phyloP scores from a whole-genome alignment of 2,113 vertebrate species.

The Pavo muticus region DNA sequence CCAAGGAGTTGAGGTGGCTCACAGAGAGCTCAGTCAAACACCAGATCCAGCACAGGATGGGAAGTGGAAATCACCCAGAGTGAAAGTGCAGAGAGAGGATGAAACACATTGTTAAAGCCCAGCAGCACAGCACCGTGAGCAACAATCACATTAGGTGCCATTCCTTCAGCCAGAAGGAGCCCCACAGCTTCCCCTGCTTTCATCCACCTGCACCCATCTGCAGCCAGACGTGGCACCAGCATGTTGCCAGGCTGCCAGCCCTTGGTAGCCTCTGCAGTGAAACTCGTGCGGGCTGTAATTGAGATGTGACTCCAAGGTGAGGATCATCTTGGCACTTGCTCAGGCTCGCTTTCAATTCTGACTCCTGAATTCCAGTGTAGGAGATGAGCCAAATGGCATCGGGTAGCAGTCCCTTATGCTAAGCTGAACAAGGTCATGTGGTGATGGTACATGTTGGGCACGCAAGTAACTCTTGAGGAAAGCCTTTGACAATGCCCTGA shows the following conservation, averaged over 20 bases:
- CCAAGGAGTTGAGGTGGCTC: not conserved
- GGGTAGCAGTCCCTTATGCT: not conserved
- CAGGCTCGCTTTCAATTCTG: not conserved
- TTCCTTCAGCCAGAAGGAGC: not conserved
- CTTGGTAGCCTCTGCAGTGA: accelerated
- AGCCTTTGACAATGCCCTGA: conserved; percentile 29
- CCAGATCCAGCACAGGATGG: not conserved
- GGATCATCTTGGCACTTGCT: not conserved
- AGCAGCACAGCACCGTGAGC: not conserved
- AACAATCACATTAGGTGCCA: accelerated
- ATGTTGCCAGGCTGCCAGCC: accelerated
- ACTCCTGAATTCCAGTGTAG: not conserved
- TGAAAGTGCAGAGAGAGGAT: not conserved
- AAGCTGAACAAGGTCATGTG: not conserved
- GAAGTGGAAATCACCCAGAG: not conserved
- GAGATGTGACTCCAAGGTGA: not conserved
- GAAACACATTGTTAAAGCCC: not conserved
- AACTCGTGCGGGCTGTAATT: accelerated
- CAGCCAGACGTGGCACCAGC: not conserved
- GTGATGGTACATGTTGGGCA: not conserved
- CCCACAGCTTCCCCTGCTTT: not conserved
- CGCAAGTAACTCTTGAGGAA: not conserved
- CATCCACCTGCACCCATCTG: not conserved
- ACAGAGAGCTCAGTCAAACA: not conserved
- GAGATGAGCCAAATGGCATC: not conserved